phyloP scores from a whole-genome alignment of 2,888 invertebrate genomes.

The Lochmaea crataegi region DNA sequence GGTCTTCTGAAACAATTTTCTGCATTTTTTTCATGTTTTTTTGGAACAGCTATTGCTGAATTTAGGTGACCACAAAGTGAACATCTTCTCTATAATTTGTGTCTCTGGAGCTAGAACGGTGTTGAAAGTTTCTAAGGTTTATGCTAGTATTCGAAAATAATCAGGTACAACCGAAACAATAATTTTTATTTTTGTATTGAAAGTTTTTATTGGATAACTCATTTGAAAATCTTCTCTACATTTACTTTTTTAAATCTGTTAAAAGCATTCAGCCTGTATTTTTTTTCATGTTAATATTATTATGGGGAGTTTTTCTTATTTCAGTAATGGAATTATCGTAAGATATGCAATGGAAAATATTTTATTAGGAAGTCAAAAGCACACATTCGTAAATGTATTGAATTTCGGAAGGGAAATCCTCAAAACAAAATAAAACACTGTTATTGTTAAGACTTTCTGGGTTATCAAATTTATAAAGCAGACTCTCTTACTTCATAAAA shows the following conservation, averaged over 20 bases:
- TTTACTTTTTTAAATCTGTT: not conserved
- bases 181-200: not conserved
- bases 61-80: too few relatives aligned
- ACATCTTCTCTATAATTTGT: too few relatives aligned
- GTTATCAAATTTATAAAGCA: too few relatives aligned
- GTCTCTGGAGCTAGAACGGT: too few relatives aligned
- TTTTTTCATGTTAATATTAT: not conserved
- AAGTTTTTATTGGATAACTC: not conserved
- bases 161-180: too few relatives aligned
- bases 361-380: not conserved
- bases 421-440: too few relatives aligned
- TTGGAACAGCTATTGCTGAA: too few relatives aligned
- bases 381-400: not conserved
- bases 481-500: too few relatives aligned
- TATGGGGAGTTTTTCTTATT: not conserved
- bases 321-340: not conserved
- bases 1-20: too few relatives aligned
- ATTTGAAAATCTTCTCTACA: not conserved
- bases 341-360: not conserved
- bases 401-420: not conserved
- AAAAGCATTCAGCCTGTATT: not conserved
- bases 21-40: too few relatives aligned
- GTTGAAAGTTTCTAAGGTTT: not conserved
- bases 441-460: too few relatives aligned
- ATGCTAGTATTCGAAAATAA: not conserved